Percentiles rank a stretch among this genome's conserved stretches.
These are phyloP conservation scores for Catocala nupta DNA, from an alignment of 2,888 invertebrate species.

Conservation along the genomic window DNA sequence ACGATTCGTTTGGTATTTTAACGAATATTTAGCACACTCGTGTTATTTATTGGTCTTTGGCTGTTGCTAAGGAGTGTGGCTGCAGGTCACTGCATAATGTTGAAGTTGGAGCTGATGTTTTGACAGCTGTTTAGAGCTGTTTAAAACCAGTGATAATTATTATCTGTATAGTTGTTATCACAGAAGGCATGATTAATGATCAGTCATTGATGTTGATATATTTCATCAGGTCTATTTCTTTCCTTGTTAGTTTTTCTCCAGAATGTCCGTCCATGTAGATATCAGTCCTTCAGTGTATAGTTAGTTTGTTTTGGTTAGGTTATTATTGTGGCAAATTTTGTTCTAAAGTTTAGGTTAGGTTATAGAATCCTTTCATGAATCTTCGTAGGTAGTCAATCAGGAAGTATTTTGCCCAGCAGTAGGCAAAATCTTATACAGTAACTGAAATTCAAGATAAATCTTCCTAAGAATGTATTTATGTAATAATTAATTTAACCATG, in stretches of 20 bases:
- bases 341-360: no score
- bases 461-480: no score
- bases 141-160: slow-evolving; percentile 14
- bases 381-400: no score
- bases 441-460: no score
- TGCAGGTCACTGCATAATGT: slow-evolving; percentile 22
- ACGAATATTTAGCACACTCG: slow-evolving; percentile 32
- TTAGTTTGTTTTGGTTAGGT: slow-evolving; percentile 7
- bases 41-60: slow-evolving; percentile 28
- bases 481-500: no score
- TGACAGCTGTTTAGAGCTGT: slow-evolving; percentile 28
- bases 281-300: neutral
- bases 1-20: slow-evolving; percentile 26
- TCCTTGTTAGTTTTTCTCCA: slow-evolving; percentile 9
- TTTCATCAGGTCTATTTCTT: slow-evolving; percentile 8
- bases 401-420: no score
- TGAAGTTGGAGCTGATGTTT: slow-evolving; percentile 23
- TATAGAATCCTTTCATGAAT: no score
- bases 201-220: slow-evolving; percentile 6
- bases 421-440: no score
- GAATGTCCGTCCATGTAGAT: slow-evolving; percentile 19
- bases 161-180: slow-evolving; percentile 31
- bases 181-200: slow-evolving; percentile 29
- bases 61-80: slow-evolving; percentile 46
- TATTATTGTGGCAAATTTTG: neutral